Evolutionary conservation across 2,797 vertebrate genomes (phyloP).

Genomic region (Rhodeus uyekii): DNA sequence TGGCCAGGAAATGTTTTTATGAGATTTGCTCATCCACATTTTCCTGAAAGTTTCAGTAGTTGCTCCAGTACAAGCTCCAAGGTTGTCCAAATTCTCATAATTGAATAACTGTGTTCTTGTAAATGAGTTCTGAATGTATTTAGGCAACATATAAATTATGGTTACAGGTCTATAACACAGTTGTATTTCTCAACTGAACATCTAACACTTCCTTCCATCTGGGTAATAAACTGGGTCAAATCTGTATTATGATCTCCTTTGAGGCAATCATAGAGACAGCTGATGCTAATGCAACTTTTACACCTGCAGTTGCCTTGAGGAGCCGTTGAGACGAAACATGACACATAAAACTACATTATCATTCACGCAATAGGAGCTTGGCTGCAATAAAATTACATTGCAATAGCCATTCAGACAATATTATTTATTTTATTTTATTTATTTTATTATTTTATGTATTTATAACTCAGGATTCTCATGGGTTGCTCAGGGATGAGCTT

Average conservation of each 20-base stretch:
- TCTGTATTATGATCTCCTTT: constrained; percentile 29
- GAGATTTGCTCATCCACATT: background rate
- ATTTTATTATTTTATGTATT: no score
- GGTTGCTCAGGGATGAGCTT: constrained; percentile 25
- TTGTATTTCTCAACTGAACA: constrained; percentile 26
- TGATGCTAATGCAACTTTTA: constrained; percentile 32
- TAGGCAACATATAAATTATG: constrained; percentile 2
- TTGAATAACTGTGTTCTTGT: background rate
- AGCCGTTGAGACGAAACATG: constrained; percentile 18
- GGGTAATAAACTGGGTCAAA: constrained; percentile 28
- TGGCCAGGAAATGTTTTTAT: background rate
- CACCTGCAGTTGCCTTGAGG: constrained; percentile 23
- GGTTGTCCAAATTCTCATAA: constrained; percentile 2
- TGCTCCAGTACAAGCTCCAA: background rate
- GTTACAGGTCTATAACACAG: background rate
- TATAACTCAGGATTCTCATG: constrained; percentile 29
- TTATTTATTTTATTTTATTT: no score
- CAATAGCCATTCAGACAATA: constrained; percentile 7
- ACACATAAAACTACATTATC: constrained; percentile 31
- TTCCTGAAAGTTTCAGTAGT: background rate
- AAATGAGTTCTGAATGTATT: constrained; percentile 11
- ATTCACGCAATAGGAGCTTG: background rate
- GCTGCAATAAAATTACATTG: constrained; percentile 25
- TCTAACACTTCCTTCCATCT: constrained; percentile 21
- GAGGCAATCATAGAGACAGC: constrained; percentile 18